Evolutionary conservation across 2,113 vertebrate species (phyloP).

Genomic region (Forbesichthys agassizii): DNA sequence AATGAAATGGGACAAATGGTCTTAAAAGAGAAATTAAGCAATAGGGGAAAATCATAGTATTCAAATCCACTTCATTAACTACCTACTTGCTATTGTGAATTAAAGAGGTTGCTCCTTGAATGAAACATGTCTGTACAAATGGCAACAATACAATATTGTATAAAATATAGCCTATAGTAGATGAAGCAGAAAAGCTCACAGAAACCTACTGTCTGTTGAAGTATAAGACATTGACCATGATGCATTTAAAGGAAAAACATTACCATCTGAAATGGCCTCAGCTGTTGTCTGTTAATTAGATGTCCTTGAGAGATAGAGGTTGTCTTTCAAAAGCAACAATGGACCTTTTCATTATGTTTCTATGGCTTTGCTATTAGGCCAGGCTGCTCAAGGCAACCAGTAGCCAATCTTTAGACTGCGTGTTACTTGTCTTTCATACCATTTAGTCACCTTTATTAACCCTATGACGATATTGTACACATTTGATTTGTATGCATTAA

Average conservation of each 20-base stretch:
- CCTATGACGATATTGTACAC: conserved; percentile 47
- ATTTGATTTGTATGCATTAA: conserved; percentile 64
- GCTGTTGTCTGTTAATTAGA: conserved; percentile 85
- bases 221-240: conserved; percentile 70
- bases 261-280: conserved; percentile 81
- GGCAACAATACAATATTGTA: conserved; percentile 61
- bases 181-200: conserved; percentile 60
- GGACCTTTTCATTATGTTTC: conserved; percentile 72
- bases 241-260: conserved; percentile 74
- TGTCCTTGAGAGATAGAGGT: conserved; percentile 78
- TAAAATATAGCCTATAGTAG: conserved; percentile 38
- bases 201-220: conserved; percentile 55
- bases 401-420: conserved; percentile 56
- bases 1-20: not conserved
- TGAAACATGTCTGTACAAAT: conserved; percentile 69
- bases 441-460: conserved; percentile 67
- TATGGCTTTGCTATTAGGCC: conserved; percentile 74
- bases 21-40: conserved; percentile 26
- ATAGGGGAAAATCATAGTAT: conserved; percentile 28
- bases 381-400: conserved; percentile 75
- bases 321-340: conserved; percentile 75
- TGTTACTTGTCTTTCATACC: conserved; percentile 62
- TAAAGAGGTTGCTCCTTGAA: conserved; percentile 59
- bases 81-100: conserved; percentile 56
- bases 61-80: conserved; percentile 47